A percentile compares a stretch with the other conserved stretches of the same genome.
phyloP scores from a whole-genome alignment of 2,113 vertebrate species.

The human (Homo sapiens) region GRCh38 chr2:124947501-124948000 shows the following conservation, averaged over 20 bases:
- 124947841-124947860: neutral
- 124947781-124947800: neutral
- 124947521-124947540: neutral
- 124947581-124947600: neutral
- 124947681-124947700: neutral
- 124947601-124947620: neutral
- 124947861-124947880: neutral
- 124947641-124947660: neutral
- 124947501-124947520: neutral
- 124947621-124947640: neutral
- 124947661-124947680: neutral
- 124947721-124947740: neutral
- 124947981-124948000: neutral
- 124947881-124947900: neutral
- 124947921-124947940: too few relatives aligned
- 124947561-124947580: neutral
- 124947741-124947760: neutral
- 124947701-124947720: fast-evolving
- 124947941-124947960: too few relatives aligned
- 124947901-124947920: neutral
- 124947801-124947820: neutral
- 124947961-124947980: too few relatives aligned
- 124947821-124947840: neutral
- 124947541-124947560: neutral
- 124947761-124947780: neutral